These are phyloP conservation scores for Gallinago solitaria DNA, from an alignment of 2,797 vertebrate species.

Conservation along the genomic window DNA sequence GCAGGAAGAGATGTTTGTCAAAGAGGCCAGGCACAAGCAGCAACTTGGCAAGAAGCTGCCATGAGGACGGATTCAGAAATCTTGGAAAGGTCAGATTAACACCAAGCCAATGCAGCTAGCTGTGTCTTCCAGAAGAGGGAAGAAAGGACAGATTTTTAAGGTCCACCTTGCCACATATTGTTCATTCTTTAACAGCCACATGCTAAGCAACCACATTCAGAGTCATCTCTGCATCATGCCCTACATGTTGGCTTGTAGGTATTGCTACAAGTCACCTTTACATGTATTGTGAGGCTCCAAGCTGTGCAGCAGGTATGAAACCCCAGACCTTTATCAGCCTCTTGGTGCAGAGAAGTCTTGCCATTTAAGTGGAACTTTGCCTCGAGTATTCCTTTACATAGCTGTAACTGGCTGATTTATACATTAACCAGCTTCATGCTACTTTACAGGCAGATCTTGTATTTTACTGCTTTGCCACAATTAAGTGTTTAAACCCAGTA, in stretches of 20 bases:
- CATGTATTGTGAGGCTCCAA: not conserved
- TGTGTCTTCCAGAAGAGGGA: not conserved
- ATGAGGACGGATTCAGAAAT: not conserved
- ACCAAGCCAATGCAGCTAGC: not conserved
- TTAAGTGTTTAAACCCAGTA: not conserved
- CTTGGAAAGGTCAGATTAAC: conserved; percentile 7
- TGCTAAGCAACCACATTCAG: not conserved
- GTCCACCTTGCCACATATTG: not conserved
- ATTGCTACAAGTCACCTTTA: not conserved
- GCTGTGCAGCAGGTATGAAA: not conserved
- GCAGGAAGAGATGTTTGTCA: not conserved
- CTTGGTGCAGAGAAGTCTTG: not conserved
- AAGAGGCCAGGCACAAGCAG: not conserved
- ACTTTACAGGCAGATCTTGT: not conserved
- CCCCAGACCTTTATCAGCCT: not conserved
- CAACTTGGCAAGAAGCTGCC: not conserved
- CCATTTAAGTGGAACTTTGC: not conserved
- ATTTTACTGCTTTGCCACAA: not conserved
- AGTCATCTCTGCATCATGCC: not conserved
- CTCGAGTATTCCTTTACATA: not conserved
- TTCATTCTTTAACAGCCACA: not conserved
- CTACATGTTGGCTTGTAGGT: not conserved
- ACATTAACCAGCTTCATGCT: not conserved
- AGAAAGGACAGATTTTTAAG: not conserved
- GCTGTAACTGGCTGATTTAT: not conserved